These are phyloP conservation scores for Pelodytes ibericus DNA, from an alignment of 2,797 vertebrate species.

Conservation along the genomic window DNA sequence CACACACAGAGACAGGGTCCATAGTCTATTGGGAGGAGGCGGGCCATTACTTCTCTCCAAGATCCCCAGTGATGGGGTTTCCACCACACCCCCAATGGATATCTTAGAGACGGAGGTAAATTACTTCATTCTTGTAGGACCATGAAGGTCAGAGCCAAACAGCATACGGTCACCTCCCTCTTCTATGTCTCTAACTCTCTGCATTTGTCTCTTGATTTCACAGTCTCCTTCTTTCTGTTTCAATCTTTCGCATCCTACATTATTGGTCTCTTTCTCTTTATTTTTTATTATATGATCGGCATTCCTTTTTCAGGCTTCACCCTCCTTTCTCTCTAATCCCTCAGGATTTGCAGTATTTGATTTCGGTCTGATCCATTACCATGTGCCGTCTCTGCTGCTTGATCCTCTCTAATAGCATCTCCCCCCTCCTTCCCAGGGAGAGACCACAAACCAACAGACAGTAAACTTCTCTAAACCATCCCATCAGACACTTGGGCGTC, in stretches of 20 bases:
- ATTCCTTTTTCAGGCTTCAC: not conserved
- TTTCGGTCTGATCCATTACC: constrained; percentile 31
- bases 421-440: constrained; percentile 21
- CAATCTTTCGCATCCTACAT: not conserved
- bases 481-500: constrained; percentile 26
- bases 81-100: too few relatives aligned
- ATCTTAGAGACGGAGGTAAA: too few relatives aligned
- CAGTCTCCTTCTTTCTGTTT: not conserved
- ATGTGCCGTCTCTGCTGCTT: constrained; percentile 2
- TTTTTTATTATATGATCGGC: not conserved
- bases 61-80: too few relatives aligned
- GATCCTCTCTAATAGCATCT: constrained; percentile 18
- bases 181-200: not conserved
- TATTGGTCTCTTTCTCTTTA: not conserved
- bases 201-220: not conserved
- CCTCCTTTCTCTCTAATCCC: not conserved
- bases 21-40: too few relatives aligned
- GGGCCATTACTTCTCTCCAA: too few relatives aligned
- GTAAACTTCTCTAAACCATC: constrained; percentile 27
- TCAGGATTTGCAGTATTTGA: constrained; percentile 16
- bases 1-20: too few relatives aligned
- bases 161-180: too few relatives aligned
- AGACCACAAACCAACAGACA: constrained; percentile 3
- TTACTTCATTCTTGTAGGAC: too few relatives aligned
- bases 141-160: too few relatives aligned